A percentile compares a stretch with the other conserved stretches of the same genome.
These are phyloP conservation scores for Sebastiscus tertius DNA, from an alignment of 2,797 vertebrate species.

Conservation along the genomic window DNA sequence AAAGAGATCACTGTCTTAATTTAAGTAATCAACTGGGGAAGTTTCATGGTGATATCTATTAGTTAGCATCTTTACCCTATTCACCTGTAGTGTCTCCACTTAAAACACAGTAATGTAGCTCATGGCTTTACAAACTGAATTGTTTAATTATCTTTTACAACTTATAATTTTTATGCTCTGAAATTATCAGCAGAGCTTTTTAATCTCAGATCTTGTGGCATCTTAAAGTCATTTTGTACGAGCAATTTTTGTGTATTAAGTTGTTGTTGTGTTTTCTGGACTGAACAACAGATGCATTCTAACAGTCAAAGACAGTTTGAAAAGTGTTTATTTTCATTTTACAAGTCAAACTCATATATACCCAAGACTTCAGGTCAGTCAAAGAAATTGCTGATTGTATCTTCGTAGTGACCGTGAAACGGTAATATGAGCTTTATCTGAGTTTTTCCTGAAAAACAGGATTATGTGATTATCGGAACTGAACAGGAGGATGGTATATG, in stretches of 20 bases:
- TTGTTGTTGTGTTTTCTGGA: not conserved
- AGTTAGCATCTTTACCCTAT: not conserved
- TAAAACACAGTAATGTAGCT: not conserved
- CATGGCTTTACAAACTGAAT: not conserved
- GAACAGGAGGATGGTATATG: not conserved
- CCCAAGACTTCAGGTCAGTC: not conserved
- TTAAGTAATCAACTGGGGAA: not conserved
- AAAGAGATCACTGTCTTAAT: too few species aligned
- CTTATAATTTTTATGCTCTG: not conserved
- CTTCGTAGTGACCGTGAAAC: not conserved
- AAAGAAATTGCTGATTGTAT: conserved; percentile 4
- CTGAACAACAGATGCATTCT: not conserved
- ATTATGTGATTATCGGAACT: not conserved
- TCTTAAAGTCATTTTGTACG: not conserved
- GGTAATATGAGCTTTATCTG: not conserved
- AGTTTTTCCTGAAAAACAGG: not conserved
- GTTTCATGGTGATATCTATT: not conserved
- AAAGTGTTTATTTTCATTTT: not conserved
- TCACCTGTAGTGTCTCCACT: not conserved
- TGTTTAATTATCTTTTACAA: not conserved
- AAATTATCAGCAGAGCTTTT: not conserved
- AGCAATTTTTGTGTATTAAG: not conserved
- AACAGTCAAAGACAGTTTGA: not conserved
- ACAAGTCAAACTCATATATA: not conserved
- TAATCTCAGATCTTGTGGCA: not conserved